Percentiles rank a stretch among this genome's conserved stretches.
Conservation (phyloP, 2,113 vertebrate genomes). For the Plotosus lineatus region DNA sequence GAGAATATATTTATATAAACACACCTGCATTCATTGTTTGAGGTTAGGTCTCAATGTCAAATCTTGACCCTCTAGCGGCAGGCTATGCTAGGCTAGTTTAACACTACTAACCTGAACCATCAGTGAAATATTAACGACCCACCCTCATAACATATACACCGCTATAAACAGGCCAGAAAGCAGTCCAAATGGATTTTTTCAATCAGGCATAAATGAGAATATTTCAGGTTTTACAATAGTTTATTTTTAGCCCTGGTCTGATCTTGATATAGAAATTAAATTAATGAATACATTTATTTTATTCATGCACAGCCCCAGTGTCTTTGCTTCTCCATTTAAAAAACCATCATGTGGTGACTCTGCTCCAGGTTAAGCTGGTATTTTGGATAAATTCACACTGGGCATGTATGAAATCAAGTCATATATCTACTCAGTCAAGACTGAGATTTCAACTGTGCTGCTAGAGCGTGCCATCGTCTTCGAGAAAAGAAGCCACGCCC, state of each 20-base stretch:
- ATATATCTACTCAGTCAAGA: slow-evolving; percentile 7
- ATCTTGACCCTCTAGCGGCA: background rate
- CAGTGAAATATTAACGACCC: background rate
- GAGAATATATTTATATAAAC: background rate
- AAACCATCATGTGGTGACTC: background rate
- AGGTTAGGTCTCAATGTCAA: background rate
- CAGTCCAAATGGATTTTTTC: background rate
- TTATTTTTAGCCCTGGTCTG: background rate
- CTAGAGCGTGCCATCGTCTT: slow-evolving; percentile 52
- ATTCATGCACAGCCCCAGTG: background rate
- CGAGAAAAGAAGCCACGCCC: slow-evolving; percentile 72
- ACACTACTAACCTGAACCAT: background rate
- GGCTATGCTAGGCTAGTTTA: background rate
- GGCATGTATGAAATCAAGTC: background rate
- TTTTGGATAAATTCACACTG: background rate
- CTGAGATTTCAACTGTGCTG: background rate
- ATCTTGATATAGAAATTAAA: background rate
- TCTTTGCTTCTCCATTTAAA: background rate
- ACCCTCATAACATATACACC: background rate
- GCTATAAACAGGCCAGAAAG: background rate
- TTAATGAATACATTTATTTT: background rate
- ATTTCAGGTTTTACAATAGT: no score
- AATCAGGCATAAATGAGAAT: background rate
- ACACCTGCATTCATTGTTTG: background rate
- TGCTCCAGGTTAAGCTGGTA: background rate